Conservation (phyloP, 1,140 invertebrate genomes). For the Stegodyphus dumicola region DNA sequence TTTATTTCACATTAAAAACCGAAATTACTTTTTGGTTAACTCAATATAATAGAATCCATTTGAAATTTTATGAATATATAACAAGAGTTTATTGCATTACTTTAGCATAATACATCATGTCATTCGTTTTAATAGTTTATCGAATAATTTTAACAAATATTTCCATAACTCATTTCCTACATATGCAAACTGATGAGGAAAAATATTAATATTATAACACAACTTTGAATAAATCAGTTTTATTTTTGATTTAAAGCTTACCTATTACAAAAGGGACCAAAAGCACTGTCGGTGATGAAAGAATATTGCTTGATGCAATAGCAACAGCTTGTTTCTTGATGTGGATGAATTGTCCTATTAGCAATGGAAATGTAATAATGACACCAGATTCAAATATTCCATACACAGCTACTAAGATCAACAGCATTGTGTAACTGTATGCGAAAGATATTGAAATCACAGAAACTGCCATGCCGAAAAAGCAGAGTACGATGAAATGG, state of each 20-base stretch:
- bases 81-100: too few relatives aligned
- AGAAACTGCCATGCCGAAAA: slow-evolving; percentile 6
- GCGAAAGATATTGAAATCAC: slow-evolving; percentile 1
- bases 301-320: slow-evolving; percentile 40
- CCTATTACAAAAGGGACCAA: slow-evolving; percentile 46
- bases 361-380: slow-evolving; percentile 47
- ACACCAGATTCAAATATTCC: slow-evolving; percentile 47
- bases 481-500: slow-evolving; percentile 32
- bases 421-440: neutral
- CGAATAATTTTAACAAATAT: neutral
- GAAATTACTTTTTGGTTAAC: too few relatives aligned
- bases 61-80: too few relatives aligned
- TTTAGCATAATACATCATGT: too few relatives aligned
- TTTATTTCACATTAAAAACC: too few relatives aligned
- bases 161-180: neutral
- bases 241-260: slow-evolving; percentile 1
- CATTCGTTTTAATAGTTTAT: neutral
- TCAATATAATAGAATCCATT: too few relatives aligned
- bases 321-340: slow-evolving; percentile 28
- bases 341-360: slow-evolving; percentile 27
- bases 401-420: slow-evolving; percentile 21
- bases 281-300: slow-evolving; percentile 31
- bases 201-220: neutral
- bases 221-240: neutral
- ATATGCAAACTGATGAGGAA: too few relatives aligned